Conservation (phyloP, 2,113 vertebrate genomes). For the Pteronura brasiliensis region DNA sequence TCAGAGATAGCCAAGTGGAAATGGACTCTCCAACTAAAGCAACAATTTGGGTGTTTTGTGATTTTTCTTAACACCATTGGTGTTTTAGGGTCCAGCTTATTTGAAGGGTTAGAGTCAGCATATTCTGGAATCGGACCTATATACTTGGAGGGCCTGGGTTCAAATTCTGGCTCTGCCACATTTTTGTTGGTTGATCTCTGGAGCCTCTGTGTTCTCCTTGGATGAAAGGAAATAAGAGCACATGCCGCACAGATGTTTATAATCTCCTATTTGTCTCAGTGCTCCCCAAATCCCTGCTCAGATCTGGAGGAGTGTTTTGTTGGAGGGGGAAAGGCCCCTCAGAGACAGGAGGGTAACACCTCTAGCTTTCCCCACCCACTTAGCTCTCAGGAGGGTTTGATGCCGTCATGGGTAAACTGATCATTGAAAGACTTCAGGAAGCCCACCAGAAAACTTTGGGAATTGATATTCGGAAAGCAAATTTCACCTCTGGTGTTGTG, state of each 20-base stretch:
- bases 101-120: neutral
- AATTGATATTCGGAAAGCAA: neutral
- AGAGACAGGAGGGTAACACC: neutral
- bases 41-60: neutral
- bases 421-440: slow-evolving; percentile 14
- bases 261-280: neutral
- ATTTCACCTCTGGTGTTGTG: slow-evolving; percentile 16
- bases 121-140: no score
- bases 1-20: neutral
- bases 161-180: neutral
- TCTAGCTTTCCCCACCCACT: neutral
- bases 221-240: neutral
- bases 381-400: neutral
- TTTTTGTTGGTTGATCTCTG: neutral
- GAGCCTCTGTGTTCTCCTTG: neutral
- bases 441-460: slow-evolving; percentile 11
- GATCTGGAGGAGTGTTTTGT: neutral
- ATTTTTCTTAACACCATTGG: neutral
- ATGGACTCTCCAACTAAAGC: neutral
- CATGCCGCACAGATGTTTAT: fast-evolving
- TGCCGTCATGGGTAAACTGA: neutral
- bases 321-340: neutral
- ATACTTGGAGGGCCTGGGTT: neutral
- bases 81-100: neutral
- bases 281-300: neutral